Evolutionary conservation across 2,113 vertebrate species (phyloP), one percentile per base, ranked within the genome.

Genomic region (Pedionomus torquatus): DNA sequence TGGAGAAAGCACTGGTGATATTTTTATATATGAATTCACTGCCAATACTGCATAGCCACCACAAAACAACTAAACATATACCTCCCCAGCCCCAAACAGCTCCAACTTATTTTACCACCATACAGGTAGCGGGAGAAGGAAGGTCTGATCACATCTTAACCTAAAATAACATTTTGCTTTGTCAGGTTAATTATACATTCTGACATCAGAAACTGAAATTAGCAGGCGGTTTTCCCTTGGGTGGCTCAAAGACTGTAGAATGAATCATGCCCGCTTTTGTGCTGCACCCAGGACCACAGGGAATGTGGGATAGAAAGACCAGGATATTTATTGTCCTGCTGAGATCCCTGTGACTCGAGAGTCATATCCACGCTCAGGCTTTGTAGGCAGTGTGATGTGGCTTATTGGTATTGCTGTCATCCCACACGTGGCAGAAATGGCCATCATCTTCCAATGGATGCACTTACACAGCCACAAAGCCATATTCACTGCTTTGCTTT

Each of bases 131-230:
- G 1, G 33, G 60, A 94, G 37, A 76, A 96, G 55, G 35, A 89
- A 77, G 60, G 55, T 66, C 85, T 83, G 54, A 72, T 93, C 69
- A 90, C 0, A 20, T 76, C 76, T 86, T 80, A 68, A 66, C 64
- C 51, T 58, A 93, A 89, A 97, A 92, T 89, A 95, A 91, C 17
- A 0, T 81, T 95, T 92, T 60, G 68, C 51, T 96, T 83, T 95
- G 90, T 93, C 51, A 44, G 35, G 52, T 90, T 95, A 94, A 94
- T 95, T 83, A 83, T 68, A 86, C 0, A 1, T 90, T 92, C 88
- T 93, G 90, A 94, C 83, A 91, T 69, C 84, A 94, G 80, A 63
- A 92, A 77, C 76, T 75, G 92, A 92, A 93, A 95, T 90, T 83
- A 95, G 90, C 79, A 90, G 75, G 82, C 2, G 2, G 46, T 86